Percentiles rank a stretch among this genome's conserved stretches.
phyloP scores from a whole-genome alignment of 2,797 vertebrate species.

The Ptychadena robeensis region DNA sequence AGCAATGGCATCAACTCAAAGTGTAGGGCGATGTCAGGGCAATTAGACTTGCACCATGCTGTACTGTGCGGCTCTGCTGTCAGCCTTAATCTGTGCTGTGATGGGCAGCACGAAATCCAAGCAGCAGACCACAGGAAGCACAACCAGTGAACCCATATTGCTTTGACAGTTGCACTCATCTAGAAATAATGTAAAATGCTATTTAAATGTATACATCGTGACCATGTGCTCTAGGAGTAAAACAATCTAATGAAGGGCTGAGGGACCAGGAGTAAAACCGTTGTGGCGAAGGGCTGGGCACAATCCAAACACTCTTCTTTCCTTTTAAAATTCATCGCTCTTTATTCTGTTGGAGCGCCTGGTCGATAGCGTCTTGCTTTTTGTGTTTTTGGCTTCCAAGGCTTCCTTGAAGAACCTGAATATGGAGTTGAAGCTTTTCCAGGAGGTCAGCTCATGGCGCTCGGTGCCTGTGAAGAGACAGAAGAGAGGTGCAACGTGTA shows the following conservation, averaged over 20 bases:
- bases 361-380: slow-evolving; percentile 75
- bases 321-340: slow-evolving; percentile 86
- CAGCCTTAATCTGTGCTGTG: slow-evolving; percentile 85
- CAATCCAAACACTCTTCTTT: slow-evolving; percentile 25
- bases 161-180: slow-evolving; percentile 97
- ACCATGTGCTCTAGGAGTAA: slow-evolving; percentile 82
- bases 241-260: slow-evolving; percentile 81
- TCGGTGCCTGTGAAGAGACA: slow-evolving; percentile 83
- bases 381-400: slow-evolving; percentile 78
- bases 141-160: slow-evolving; percentile 89
- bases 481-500: slow-evolving; percentile 1
- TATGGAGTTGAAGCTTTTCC: slow-evolving; percentile 93
- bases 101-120: slow-evolving; percentile 78
- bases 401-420: slow-evolving; percentile 88
- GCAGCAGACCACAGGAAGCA: slow-evolving; percentile 87
- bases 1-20: slow-evolving; percentile 78
- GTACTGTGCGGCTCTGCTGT: slow-evolving; percentile 82
- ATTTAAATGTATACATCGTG: slow-evolving; percentile 86
- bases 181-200: slow-evolving; percentile 96
- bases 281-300: slow-evolving; percentile 49
- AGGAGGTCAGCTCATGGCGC: slow-evolving; percentile 93
- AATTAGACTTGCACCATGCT: slow-evolving; percentile 84
- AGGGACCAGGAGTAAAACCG: slow-evolving; percentile 66
- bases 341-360: slow-evolving; percentile 89
- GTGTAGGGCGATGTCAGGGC: slow-evolving; percentile 82